phyloP scores from a whole-genome alignment of 2,797 vertebrate species.

The Xerus rutilus region DNA sequence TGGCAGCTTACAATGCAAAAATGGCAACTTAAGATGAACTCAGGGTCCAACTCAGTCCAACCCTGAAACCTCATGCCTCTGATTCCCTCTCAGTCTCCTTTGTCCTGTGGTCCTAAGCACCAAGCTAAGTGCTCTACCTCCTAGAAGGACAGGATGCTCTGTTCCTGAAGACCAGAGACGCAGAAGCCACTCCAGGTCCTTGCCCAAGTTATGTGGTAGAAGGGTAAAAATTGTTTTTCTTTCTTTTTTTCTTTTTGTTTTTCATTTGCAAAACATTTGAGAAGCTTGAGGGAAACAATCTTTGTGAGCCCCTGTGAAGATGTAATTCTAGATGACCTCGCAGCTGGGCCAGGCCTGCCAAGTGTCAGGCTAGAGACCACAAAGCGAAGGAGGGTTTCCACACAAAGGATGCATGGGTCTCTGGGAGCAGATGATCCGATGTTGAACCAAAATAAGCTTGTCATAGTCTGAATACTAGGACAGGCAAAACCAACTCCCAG shows the following conservation, averaged over 20 bases:
- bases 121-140: not conserved
- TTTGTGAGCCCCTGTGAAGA: constrained; percentile 79
- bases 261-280: constrained; percentile 83
- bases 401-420: constrained; percentile 44
- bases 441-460: constrained; percentile 83
- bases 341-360: constrained; percentile 68
- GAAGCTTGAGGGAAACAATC: constrained; percentile 79
- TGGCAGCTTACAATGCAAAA: constrained; percentile 6
- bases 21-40: constrained; percentile 36
- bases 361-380: constrained; percentile 59
- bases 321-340: constrained; percentile 81
- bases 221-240: not conserved
- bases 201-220: constrained; percentile 46
- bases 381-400: constrained; percentile 44
- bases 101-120: not conserved
- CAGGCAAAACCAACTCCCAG: constrained; percentile 43
- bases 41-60: not conserved
- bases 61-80: not conserved
- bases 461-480: constrained; percentile 78
- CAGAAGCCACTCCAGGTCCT: not conserved
- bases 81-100: not conserved
- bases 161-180: not conserved
- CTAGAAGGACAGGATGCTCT: not conserved
- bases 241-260: constrained; percentile 28
- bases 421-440: constrained; percentile 76